Evolutionary conservation across 2,888 invertebrate genomes (phyloP), one percentile per base, ranked within the genome.

Genomic region (Heterodera filipjevi): DNA sequence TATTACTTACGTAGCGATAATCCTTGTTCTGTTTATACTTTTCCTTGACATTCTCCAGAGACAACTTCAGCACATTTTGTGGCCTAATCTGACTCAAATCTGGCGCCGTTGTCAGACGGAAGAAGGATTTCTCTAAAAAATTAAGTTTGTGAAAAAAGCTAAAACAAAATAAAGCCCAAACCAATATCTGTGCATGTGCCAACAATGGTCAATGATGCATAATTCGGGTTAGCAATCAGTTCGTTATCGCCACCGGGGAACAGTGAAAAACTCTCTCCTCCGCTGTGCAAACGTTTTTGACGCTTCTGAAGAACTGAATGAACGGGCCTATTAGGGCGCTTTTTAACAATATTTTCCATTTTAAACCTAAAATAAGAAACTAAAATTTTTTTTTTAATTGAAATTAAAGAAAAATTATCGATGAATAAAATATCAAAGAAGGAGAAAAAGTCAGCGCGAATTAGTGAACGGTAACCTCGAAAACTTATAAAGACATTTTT

Each of bases 61-160:
- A 94, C 89, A 93, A 93, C 86, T 92, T 92, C 81, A 99, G 92
- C 72, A 99, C 93, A 89, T 93, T 92, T 86, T 94, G 93, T 84
- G 99, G 98, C 82, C 99, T 93, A 81, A 99, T 95, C 75, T 89
- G 89, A 16, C 93, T 93, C 71, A 95, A 92, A 90, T 95, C 94
- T 76, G 98, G 97, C 84, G 96, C 96, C 80, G 92, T 91, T 53
- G 99, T 99, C 77, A 99, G 92, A 86, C 99, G 93, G 85, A 99
- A 92, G 90, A 96, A 99, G 72, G 94, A 94, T 90, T 99, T 99
- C 91, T 99, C 98, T 75, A 44, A 44, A 66, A 30, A 44, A n/a
- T 44, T 32, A 39, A 72, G 32, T 33, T 33, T 16, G 33, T 0
- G 30, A 19, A 12, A 66, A 6, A 1, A 6, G n/a, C n/a, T n/a